Conservation (phyloP, 2,797 vertebrate genomes). For the Ctenosaura bakeri region DNA sequence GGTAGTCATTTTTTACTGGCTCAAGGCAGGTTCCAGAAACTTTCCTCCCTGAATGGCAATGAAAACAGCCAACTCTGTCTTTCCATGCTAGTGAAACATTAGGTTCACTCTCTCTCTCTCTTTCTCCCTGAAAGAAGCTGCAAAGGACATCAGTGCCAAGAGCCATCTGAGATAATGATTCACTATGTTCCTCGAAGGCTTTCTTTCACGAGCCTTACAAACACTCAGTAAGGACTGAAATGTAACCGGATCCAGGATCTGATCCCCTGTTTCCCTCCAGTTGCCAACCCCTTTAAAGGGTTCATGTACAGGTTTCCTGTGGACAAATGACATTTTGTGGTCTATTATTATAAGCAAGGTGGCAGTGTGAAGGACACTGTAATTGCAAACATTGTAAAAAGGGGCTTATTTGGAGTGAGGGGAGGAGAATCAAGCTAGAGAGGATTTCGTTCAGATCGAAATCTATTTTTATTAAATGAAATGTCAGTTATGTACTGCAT, state of each 20-base stretch:
- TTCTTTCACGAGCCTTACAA: constrained; percentile 37
- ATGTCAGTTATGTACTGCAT: not conserved
- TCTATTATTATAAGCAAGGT: not conserved
- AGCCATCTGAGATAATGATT: constrained; percentile 21
- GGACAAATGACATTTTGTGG: not conserved
- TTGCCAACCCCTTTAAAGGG: not conserved
- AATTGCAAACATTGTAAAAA: not conserved
- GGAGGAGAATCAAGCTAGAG: not conserved
- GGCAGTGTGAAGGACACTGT: not conserved
- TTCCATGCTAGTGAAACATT: constrained; percentile 30
- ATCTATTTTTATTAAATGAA: constrained; percentile 11
- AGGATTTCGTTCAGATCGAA: not conserved
- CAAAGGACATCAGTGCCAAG: constrained; percentile 19
- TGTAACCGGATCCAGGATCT: constrained; percentile 32
- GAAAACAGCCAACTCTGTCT: not conserved
- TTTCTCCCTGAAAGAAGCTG: constrained; percentile 38
- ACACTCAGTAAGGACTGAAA: constrained; percentile 9
- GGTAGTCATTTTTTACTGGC: constrained; percentile 34
- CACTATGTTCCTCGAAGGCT: constrained; percentile 34
- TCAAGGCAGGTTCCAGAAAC: constrained; percentile 4
- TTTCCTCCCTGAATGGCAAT: constrained; percentile 30
- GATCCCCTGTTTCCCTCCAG: not conserved
- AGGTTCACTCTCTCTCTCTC: not conserved
- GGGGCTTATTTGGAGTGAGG: not conserved
- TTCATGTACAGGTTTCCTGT: not conserved